Base-by-base conservation (phyloP, 1,140 invertebrate species). In the Drosophila pectinifera region DNA sequence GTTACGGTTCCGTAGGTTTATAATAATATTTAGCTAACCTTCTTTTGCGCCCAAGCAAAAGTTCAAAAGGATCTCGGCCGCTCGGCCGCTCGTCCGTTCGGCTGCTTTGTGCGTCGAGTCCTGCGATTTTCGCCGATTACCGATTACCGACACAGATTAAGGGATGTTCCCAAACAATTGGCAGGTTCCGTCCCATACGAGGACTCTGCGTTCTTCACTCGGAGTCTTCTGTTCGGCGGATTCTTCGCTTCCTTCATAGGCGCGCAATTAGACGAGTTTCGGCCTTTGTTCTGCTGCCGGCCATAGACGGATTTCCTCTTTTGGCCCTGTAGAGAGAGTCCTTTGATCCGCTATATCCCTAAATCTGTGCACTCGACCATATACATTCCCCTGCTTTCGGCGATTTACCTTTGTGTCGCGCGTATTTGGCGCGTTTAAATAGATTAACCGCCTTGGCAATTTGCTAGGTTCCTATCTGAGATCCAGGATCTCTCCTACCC, bases 11-110 rank as follows among this genome's bases (percentile, higher is more conserved):
- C 36, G 84, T 73, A 90, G 89, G 90, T 83, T 91, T 91, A 73
- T 85, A 91, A 91, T 89, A 91, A 91, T 91, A 90, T 91, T 91
- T 91, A 83, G 89, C 77, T 91, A 91, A 91, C 89, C 90, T 91
- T 82, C 81, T 91, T 88, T 91, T 80, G 65, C 85, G 84, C 73
- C 81, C 73, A 54, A 39, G 78, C 76, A 80, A 78, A 89, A 91
- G 81, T 86, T 86, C 84, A 90, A 91, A 91, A 90, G 76, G 89
- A 85, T 86, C 88, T 91, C 84, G 83, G 58, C 83, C 83, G 83
- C 72, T 80, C 31, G 18, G 13, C 63, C 49, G 22, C 79, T 80
- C 49, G 18, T 7, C 63, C 49, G 22, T 76, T 80, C 49, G 13
- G 4, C 63, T 46, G 22, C 81, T 79, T 73, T 82, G 67, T 64